Conservation (phyloP, 2,797 vertebrate species). For the Amblyopsis hoosieri region DNA sequence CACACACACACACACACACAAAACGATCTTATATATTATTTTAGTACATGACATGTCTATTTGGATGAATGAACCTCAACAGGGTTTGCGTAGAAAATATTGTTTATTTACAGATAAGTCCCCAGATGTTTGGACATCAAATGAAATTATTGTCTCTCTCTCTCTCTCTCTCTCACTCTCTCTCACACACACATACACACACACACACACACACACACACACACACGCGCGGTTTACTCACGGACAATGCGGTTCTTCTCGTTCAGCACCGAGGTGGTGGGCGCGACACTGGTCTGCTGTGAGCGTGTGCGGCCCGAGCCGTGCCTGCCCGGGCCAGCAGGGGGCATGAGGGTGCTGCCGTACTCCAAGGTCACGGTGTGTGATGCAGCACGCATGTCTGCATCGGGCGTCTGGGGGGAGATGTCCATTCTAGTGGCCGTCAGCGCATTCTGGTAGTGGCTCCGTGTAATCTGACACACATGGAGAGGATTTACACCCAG, state of each 20-base stretch:
- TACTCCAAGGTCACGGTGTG: constrained; percentile 42
- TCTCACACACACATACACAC: not conserved
- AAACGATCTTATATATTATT: not conserved
- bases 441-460: constrained; percentile 93
- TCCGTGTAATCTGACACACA: constrained; percentile 85
- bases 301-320: constrained; percentile 53
- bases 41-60: too few relatives aligned
- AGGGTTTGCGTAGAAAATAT: too few relatives aligned
- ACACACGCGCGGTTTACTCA: constrained; percentile 55
- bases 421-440: constrained; percentile 93
- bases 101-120: too few relatives aligned
- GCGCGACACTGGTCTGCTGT: constrained; percentile 55
- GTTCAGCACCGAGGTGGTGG: constrained; percentile 80
- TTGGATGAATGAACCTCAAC: not conserved
- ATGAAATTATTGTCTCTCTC: too few relatives aligned
- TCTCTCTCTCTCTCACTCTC: not conserved
- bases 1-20: constrained; percentile 9
- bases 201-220: not conserved
- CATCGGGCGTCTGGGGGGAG: constrained; percentile 93
- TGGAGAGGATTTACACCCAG: not conserved
- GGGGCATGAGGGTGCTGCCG: constrained; percentile 34
- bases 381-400: constrained; percentile 79
- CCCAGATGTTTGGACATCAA: too few relatives aligned
- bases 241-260: constrained; percentile 85
- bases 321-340: constrained; percentile 57